Evolutionary conservation across 2,888 invertebrate species (phyloP).

Genomic region (Drosophila acutilabella): DNA sequence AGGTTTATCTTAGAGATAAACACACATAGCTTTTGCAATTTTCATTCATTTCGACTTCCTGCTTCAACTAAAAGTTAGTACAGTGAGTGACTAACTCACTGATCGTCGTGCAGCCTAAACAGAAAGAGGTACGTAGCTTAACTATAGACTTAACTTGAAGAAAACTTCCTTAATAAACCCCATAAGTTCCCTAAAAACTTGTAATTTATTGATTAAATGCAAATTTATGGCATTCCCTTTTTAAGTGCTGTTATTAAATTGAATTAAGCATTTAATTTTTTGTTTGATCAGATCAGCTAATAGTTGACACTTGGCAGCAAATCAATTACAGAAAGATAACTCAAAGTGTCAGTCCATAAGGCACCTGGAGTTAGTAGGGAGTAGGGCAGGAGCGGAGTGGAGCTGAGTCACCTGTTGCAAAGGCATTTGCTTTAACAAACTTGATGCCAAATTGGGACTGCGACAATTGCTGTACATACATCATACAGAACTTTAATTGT

Average conservation of each 20-base stretch:
- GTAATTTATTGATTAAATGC: too few relatives aligned
- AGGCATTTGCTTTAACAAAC: constrained; percentile 53
- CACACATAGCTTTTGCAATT: constrained; percentile 30
- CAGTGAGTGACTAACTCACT: too few relatives aligned
- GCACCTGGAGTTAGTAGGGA: constrained; percentile 41
- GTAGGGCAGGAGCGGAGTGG: background rate
- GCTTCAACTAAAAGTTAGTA: too few relatives aligned
- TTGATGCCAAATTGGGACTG: constrained; percentile 70
- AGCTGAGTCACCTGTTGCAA: constrained; percentile 47
- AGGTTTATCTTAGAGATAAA: constrained; percentile 34
- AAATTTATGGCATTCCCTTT: background rate
- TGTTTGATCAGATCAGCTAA: constrained; percentile 10
- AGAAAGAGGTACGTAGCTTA: too few relatives aligned
- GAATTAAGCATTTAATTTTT: background rate
- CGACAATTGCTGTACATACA: constrained; percentile 76
- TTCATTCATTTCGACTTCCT: constrained; percentile 29
- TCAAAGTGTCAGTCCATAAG: constrained; percentile 59
- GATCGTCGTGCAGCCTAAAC: too few relatives aligned
- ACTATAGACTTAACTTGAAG: too few relatives aligned
- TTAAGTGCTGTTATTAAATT: background rate
- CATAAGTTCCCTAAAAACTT: too few relatives aligned
- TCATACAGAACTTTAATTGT: constrained; percentile 76
- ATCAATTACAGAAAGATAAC: constrained; percentile 53
- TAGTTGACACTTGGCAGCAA: constrained; percentile 28
- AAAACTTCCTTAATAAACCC: too few relatives aligned